Base-by-base conservation (phyloP, 2,888 invertebrate species). In the Cheilosia vulpina region DNA sequence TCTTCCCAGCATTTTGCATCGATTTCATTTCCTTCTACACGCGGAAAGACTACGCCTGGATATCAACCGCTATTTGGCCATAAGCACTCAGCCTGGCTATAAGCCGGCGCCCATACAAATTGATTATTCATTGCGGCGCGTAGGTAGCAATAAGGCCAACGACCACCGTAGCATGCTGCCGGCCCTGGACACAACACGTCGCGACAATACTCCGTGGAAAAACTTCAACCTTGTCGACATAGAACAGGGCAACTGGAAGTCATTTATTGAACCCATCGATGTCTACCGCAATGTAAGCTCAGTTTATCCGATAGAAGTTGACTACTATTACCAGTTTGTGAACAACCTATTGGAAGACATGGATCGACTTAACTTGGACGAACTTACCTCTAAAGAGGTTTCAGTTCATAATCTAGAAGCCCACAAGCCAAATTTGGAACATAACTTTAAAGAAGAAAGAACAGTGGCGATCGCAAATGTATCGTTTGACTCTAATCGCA, bases 1-100 rank as follows among this genome's bases (percentile, higher is more conserved):
- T 69, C 90, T 99, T 75, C 99, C 99, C 0, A 96, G 96, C 21
- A 94, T 98, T 76, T 90, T 99, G 38, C 96, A 97, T 90, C 94
- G 99, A 90, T 34, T 92, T 0, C 82, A 90, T 34, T 92, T 87
- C 34, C 89, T 92, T 81, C 80, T 92, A 13, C 89, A 91, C 68
- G 92, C 92, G 0, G 92, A 92, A 77, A 76, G 88, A 2, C 31
- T 92, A 27, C 90, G 92, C 0, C 92, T 93, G 0, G 93, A 93
- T 0, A 87, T 92, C 2, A 92, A 91, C 79, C 58, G 72, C 9
- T 90, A 88, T 87, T 83, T 92, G 21, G 88, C 88, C 2, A 60
- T 92, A 1, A 55, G 77, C 4, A 43, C 89, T 21, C 71, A 87
- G 0, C 6, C 71, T 0, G 87, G 85, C 57, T 91, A 92, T 72